phyloP scores from a whole-genome alignment of 2,888 invertebrate species.

The Drosophila flavopinicola region DNA sequence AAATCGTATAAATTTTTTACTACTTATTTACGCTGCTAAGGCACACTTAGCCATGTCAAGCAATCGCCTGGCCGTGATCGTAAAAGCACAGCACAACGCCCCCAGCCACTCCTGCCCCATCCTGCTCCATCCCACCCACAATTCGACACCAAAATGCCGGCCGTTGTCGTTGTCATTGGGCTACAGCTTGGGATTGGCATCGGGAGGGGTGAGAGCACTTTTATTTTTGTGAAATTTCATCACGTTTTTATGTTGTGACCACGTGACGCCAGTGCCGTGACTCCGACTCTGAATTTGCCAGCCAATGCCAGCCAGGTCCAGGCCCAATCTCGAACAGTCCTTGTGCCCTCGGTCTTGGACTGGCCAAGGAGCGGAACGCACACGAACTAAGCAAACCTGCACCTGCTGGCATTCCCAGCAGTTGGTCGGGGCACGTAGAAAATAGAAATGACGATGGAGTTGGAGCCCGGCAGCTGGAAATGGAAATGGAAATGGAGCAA shows the following conservation, averaged over 20 bases:
- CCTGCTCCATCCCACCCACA: slow-evolving; percentile 19
- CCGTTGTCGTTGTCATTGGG: slow-evolving; percentile 66
- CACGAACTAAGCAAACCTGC: slow-evolving; percentile 65
- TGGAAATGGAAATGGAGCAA: slow-evolving; percentile 44
- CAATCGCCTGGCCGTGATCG: slow-evolving; percentile 70
- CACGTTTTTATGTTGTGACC: slow-evolving; percentile 85
- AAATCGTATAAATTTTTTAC: slow-evolving; percentile 81
- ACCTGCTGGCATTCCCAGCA: slow-evolving; percentile 77
- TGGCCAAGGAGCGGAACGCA: slow-evolving; percentile 33
- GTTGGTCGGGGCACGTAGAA: slow-evolving; percentile 65
- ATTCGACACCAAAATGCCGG: slow-evolving; percentile 56
- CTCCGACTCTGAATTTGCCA: slow-evolving; percentile 53
- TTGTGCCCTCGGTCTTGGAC: slow-evolving; percentile 35
- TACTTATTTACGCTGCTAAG: slow-evolving; percentile 80
- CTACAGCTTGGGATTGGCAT: background rate
- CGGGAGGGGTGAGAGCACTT: slow-evolving; percentile 50
- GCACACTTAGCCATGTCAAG: slow-evolving; percentile 79
- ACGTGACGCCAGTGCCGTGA: slow-evolving; percentile 82
- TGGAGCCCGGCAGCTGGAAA: background rate
- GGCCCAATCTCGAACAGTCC: slow-evolving; percentile 46
- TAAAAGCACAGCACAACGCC: slow-evolving; percentile 53
- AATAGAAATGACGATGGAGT: slow-evolving; percentile 39
- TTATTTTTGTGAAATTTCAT: slow-evolving; percentile 83
- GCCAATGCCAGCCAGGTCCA: slow-evolving; percentile 21
- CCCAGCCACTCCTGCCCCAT: slow-evolving; percentile 13